A percentile compares a stretch with the other conserved stretches of the same genome.
These are phyloP conservation scores for Esox niger DNA, from an alignment of 2,113 vertebrate species.

Conservation along the genomic window DNA sequence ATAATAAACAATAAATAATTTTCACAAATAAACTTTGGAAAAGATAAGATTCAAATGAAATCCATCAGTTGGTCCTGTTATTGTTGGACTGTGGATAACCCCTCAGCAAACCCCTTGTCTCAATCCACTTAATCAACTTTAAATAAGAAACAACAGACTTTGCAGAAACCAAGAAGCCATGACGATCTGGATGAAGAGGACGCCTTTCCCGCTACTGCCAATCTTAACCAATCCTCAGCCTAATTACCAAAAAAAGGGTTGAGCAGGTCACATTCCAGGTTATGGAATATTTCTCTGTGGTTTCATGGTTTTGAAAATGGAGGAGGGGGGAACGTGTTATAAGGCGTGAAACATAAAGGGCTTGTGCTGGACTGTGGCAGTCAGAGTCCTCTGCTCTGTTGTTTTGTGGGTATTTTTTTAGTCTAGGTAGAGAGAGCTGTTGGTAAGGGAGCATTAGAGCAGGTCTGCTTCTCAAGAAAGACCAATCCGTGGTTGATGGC, in stretches of 20 bases:
- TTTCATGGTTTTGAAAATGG: slow-evolving; percentile 12
- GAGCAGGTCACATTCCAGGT: slow-evolving; percentile 16
- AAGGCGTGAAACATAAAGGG: slow-evolving; percentile 59
- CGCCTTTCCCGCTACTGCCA: slow-evolving; percentile 20
- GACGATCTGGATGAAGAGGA: slow-evolving; percentile 36
- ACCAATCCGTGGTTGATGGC: not conserved
- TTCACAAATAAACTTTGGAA: not conserved
- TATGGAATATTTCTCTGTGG: slow-evolving; percentile 31
- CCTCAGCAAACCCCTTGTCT: not conserved
- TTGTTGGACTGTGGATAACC: not conserved
- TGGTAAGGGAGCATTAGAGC: not conserved
- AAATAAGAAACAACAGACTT: slow-evolving; percentile 35
- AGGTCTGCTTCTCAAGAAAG: not conserved
- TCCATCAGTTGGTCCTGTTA: not conserved
- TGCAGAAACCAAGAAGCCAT: slow-evolving; percentile 31
- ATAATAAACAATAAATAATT: not conserved
- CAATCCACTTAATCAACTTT: slow-evolving; percentile 19
- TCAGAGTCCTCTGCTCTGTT: slow-evolving; percentile 24
- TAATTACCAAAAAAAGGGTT: not conserved
- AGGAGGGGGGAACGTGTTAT: slow-evolving; percentile 19
- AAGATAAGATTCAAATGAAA: not conserved
- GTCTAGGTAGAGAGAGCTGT: not conserved
- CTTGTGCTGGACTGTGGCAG: slow-evolving; percentile 46
- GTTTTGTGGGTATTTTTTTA: slow-evolving; percentile 36
- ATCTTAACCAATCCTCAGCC: slow-evolving; percentile 32